Evolutionary conservation across 2,113 vertebrate genomes (phyloP).

Genomic region (Collichthys lucidus): DNA sequence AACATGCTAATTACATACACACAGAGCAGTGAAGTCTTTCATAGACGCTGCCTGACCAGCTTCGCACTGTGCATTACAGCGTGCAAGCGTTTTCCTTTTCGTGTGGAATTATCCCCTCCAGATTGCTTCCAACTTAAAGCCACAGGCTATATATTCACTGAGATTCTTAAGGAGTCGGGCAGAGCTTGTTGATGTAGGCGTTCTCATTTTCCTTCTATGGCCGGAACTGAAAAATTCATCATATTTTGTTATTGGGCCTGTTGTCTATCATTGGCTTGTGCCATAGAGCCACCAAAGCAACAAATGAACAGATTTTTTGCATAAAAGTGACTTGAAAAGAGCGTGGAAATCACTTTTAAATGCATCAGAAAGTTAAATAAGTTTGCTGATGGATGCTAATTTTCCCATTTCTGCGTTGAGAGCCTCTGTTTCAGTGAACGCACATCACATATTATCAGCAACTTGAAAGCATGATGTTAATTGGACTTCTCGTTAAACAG

Average conservation of each 20-base stretch:
- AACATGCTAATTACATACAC: not conserved
- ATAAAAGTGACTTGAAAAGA: too few relatives aligned
- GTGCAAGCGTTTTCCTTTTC: constrained; percentile 66
- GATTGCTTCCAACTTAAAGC: constrained; percentile 68
- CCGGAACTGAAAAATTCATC: not conserved
- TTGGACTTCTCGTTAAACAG: too few relatives aligned
- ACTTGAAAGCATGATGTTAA: too few relatives aligned
- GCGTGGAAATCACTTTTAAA: not conserved
- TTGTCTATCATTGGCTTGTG: not conserved
- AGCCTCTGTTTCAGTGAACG: too few relatives aligned
- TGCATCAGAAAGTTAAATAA: not conserved
- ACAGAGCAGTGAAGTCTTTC: constrained; percentile 23
- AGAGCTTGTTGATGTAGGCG: constrained; percentile 39
- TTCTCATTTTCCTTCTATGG: constrained; percentile 26
- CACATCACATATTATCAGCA: too few relatives aligned
- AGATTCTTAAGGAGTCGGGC: constrained; percentile 47
- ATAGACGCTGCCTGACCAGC: constrained; percentile 54
- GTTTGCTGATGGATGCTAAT: not conserved
- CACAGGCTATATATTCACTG: constrained; percentile 27
- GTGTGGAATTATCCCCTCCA: constrained; percentile 60
- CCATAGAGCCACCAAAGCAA: not conserved
- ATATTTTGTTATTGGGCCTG: too few relatives aligned
- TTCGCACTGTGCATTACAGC: constrained; percentile 52
- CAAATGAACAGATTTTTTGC: not conserved
- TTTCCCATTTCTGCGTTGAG: too few relatives aligned